Conservation (phyloP, 2,888 invertebrate genomes). For the Prosapia bicincta region DNA sequence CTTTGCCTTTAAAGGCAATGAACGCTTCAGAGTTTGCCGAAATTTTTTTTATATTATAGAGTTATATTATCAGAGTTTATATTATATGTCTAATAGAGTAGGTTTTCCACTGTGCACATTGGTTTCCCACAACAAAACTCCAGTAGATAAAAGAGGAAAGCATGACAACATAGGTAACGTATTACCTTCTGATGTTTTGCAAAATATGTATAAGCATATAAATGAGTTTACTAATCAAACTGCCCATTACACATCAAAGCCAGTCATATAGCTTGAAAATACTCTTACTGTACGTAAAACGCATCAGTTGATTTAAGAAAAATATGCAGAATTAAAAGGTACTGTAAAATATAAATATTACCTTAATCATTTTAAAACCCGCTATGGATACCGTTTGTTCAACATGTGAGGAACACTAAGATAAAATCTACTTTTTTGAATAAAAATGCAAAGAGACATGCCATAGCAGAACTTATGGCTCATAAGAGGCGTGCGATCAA, state of each 20-base stretch:
- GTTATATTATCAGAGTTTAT: too few relatives aligned
- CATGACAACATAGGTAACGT: not conserved
- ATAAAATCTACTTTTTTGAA: too few relatives aligned
- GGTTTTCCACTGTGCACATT: not conserved
- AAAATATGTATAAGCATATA: not conserved
- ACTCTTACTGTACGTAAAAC: not conserved
- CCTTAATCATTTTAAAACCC: too few relatives aligned
- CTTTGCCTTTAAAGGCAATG: not conserved
- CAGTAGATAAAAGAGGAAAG: too few relatives aligned
- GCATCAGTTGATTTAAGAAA: too few relatives aligned
- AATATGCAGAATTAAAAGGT: not conserved
- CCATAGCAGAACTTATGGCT: not conserved
- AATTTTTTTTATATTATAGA: not conserved
- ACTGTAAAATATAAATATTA: constrained; percentile 1
- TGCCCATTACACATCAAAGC: too few relatives aligned
- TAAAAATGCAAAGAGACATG: too few relatives aligned
- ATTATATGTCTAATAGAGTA: not conserved
- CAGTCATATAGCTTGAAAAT: too few relatives aligned
- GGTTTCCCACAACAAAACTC: not conserved
- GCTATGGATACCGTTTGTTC: not conserved
- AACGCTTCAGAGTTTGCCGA: not conserved
- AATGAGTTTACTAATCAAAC: not conserved
- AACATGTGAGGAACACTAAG: too few relatives aligned
- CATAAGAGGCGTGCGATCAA: not conserved
- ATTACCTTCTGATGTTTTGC: too few relatives aligned